Base-by-base conservation (phyloP, 2,888 invertebrate genomes). In the Fissipunctia ypsillon region DNA sequence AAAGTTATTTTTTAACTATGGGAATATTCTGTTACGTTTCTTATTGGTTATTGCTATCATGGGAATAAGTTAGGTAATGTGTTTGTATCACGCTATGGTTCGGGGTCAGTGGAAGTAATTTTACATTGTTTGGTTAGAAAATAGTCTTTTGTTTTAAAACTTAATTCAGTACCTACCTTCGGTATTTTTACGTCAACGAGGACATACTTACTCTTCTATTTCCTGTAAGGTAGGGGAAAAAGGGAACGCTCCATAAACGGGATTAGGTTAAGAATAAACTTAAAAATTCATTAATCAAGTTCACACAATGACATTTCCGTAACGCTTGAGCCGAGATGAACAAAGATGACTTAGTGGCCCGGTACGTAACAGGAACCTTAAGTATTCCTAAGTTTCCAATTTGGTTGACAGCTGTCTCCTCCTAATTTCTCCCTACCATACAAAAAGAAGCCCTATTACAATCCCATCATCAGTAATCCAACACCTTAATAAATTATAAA, bases 401-500 rank as follows among this genome's bases (percentile, higher is more conserved):
- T 52, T 28, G 22, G 16, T n/a, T 60, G 59, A 64, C 35, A 28
- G 19, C 57, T 50, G 9, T 52, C 28, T 50, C 25, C 52, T 69
- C 31, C 59, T 14, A 48, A 63, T 54, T 50, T 45, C 66, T 71
- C 52, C 48, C 28, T 54, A 28, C n/a, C 19, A 45, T 22, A 54
- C 35, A 50, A 66, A 59, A 63, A 41, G 71, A 81, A 76, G n/a
- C 66, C 83, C 25, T 59, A 25, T 45, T 66, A 48, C 41, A 74
- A 65, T 67, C 31, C 48, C 63, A 73, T 65, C 63, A 74, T 65
- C 63, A 74, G 86, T 80, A 82, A 86, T 66, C 25, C n/a, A 59
- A 86, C 72, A 78, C 81, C 54, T 56, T 54, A 41, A 60, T 71
- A 67, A 78, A 78, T 80, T 73, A 81, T 61, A 80, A 86, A 87